Base-by-base conservation (phyloP, 2,113 vertebrate species). In the Lophotis ruficrista region DNA sequence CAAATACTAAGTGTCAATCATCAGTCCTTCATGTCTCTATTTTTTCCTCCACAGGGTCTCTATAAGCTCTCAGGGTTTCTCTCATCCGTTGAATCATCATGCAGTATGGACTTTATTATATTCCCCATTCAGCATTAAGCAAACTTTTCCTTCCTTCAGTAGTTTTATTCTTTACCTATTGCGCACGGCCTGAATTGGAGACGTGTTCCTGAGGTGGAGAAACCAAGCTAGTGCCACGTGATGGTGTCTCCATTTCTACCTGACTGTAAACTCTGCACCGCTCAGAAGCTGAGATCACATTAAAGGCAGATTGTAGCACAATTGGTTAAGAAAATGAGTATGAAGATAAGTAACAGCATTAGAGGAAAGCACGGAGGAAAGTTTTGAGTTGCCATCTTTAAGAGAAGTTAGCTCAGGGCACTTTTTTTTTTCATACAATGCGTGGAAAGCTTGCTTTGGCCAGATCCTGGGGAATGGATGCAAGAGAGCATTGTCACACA, bases 191-290 rank as follows among this genome's bases (percentile, higher is more conserved):
- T 70, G 61, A 60, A 69, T 6, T n/a, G 77, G 61, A 61, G 70
- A 61, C 48, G 47, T 6, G 18, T 47, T 64, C 31, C 57, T 65
- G 50, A 50, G 43, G 12, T 58, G 43, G 58, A 57, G 43, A 57
- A 80, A 45, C 48, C 0, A 0, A 64, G 30, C 22, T 69, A 50
- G 43, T 38, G 47, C n/a, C 82, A 45, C 0, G 0, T 9, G n/a
- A 38, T 13, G 15, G 27, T 10, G 11, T 71, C 43, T 80, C 60
- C 54, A 24, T 66, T 81, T 73, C 60, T 35, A 28, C 30, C 45
- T 7, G 7, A 5, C 58, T 89, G 51, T 28, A 80, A 75, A 64
- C 13, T 60, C 81, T 58, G 61, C 43, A 10, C 24, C 0, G 1
- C 14, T 62, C 61, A 77, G 78, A 69, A 38, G 37, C 68, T 69